Evolutionary conservation across 2,888 invertebrate species (phyloP).

Genomic region (Tupiocoris notatus): DNA sequence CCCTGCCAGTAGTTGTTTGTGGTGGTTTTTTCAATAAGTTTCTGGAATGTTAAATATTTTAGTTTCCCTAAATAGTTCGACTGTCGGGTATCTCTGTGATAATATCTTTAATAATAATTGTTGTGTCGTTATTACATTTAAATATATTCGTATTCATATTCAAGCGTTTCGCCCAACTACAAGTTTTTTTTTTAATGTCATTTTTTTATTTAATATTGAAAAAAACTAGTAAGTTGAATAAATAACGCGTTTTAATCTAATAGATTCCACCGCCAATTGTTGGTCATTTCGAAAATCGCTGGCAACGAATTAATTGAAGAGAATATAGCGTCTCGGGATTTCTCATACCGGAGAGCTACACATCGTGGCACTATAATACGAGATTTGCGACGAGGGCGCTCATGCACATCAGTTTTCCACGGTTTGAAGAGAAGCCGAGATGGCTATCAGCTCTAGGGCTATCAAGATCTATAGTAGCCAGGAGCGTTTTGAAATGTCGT

Average conservation of each 20-base stretch:
- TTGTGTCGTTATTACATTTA: no score
- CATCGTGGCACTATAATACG: background rate
- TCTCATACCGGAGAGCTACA: background rate
- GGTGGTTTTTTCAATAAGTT: no score
- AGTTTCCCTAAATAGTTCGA: no score
- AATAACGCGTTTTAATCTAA: background rate
- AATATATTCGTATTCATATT: no score
- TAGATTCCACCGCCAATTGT: background rate
- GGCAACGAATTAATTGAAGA: background rate
- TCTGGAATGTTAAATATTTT: no score
- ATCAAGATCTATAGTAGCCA: background rate
- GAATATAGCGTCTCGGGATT: background rate
- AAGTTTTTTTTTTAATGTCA: no score
- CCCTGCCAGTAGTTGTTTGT: no score
- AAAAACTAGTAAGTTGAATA: no score
- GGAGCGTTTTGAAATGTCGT: background rate
- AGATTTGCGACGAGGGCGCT: background rate
- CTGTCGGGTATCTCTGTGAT: no score
- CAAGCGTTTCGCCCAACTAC: no score
- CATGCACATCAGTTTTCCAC: background rate
- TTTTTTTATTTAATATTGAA: no score
- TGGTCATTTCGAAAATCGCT: background rate
- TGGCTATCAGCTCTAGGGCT: slow-evolving; percentile 13
- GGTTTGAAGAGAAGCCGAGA: background rate
- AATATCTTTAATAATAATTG: no score